phyloP scores from a whole-genome alignment of 1,140 invertebrate genomes.

The Whitmania pigra region DNA sequence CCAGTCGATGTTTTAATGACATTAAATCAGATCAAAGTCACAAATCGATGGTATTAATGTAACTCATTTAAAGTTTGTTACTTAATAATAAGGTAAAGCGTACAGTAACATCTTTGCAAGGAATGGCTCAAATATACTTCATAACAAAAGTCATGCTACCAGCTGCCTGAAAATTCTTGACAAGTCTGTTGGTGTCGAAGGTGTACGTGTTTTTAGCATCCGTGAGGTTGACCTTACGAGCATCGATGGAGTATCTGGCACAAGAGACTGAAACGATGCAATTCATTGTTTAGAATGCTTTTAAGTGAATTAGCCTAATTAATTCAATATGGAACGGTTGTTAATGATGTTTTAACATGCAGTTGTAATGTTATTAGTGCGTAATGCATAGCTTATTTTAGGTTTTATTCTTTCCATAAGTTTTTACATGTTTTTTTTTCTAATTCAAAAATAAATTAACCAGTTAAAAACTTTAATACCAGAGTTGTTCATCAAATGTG shows the following conservation, averaged over 20 bases:
- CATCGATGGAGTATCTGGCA: slow-evolving; percentile 9
- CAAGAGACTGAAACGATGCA: not conserved
- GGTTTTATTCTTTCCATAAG: too few relatives aligned
- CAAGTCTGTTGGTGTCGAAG: slow-evolving; percentile 24
- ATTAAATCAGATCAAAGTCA: not conserved
- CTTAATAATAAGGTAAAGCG: not conserved
- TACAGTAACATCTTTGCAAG: not conserved
- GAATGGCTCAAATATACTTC: not conserved
- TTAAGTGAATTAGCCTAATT: too few relatives aligned
- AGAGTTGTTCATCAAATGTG: too few relatives aligned
- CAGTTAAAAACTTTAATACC: too few relatives aligned
- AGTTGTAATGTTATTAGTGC: too few relatives aligned
- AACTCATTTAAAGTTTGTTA: not conserved
- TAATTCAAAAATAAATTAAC: too few relatives aligned
- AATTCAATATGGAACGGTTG: too few relatives aligned
- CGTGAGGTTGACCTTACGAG: slow-evolving; percentile 9
- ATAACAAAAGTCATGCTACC: slow-evolving; percentile 8
- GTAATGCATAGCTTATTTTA: too few relatives aligned
- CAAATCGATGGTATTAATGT: not conserved
- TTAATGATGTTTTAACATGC: too few relatives aligned
- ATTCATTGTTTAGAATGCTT: too few relatives aligned
- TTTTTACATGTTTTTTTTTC: too few relatives aligned
- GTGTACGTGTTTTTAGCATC: slow-evolving; percentile 14
- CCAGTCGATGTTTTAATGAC: not conserved
- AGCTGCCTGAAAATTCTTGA: slow-evolving; percentile 18